Base-by-base conservation (phyloP, 2,797 vertebrate species). In the Rhinoraja longicauda region DNA sequence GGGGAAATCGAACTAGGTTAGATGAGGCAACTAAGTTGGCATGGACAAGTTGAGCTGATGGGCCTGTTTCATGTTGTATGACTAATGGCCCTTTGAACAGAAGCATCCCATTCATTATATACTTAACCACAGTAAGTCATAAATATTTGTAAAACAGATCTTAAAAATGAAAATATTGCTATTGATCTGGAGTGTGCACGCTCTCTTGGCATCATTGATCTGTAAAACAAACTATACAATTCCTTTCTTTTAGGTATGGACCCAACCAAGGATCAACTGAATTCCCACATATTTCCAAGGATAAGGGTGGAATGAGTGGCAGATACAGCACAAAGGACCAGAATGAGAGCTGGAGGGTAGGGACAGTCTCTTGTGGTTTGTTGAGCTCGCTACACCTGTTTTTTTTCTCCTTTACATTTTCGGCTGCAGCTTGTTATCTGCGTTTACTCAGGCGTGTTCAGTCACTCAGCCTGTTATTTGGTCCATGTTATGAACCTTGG, bases 321-420 rank as follows among this genome's bases (percentile, higher is more conserved):
- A 92, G 26, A 39, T 92, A 75, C n/a, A 92, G 21, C 90, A 29
- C 90, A 4, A 75, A 72, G 45, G 90, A 92, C 6, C 90, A 92
- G 90, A 92, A 73, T 75, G 90, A 92, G 4, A 29, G 24, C 1
- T 92, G 90, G 90, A 92, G 72, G 90, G 90, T 92, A 73, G 36
- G 39, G 19, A 13, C 88, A 70, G 72, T 19, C 9, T 72, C 21
- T 29, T 5, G 57, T 64, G 75, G 39, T 45, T 29, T 64, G 6
- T 64, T 88, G 57, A 62, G 3, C 19, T n/a, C 32, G 32, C n/a
- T 36, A 19, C 32, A 36, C 88, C n/a, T 17, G 21, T 88, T 39
- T 88, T 19, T 72, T 72, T 67, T 36, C 1, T 26, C 26, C 59
- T 19, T 29, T 57, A 59, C 67, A 29, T 86, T 17, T n/a, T 64